These are phyloP conservation scores for Petrocephalus sullivani DNA, from an alignment of 2,797 vertebrate genomes.

Conservation along the genomic window DNA sequence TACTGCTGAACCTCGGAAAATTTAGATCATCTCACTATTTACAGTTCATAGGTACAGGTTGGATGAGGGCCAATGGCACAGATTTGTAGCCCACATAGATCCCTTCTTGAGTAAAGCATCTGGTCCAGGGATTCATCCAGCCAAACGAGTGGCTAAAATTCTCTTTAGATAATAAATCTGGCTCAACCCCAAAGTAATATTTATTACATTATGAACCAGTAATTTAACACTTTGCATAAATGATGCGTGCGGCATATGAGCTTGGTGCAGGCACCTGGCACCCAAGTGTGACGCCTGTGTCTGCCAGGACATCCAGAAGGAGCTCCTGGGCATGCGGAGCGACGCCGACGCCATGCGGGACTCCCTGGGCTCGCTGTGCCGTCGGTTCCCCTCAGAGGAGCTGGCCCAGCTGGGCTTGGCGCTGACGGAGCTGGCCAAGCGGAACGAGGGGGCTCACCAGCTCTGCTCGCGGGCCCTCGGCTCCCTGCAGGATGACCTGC, in stretches of 20 bases:
- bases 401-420: conserved; percentile 72
- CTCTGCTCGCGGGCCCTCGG: conserved; percentile 70
- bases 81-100: not conserved
- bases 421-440: conserved; percentile 75
- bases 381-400: conserved; percentile 78
- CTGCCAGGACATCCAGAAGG: conserved; percentile 73
- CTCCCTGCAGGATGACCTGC: conserved; percentile 76
- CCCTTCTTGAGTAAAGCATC: not conserved
- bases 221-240: not conserved
- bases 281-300: not conserved
- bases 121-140: not conserved
- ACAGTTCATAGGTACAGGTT: not conserved
- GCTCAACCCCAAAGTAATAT: not conserved
- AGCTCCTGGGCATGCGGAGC: conserved; percentile 75
- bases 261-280: not conserved
- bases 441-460: conserved; percentile 76
- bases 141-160: not conserved
- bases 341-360: conserved; percentile 74
- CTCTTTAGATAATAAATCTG: conserved; percentile 11
- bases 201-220: not conserved
- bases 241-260: not conserved
- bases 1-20: not conserved
- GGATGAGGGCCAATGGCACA: not conserved
- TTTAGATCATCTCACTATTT: not conserved
- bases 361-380: conserved; percentile 76